phyloP scores from a whole-genome alignment of 2,888 invertebrate species.

The Microctonus hyperodae region DNA sequence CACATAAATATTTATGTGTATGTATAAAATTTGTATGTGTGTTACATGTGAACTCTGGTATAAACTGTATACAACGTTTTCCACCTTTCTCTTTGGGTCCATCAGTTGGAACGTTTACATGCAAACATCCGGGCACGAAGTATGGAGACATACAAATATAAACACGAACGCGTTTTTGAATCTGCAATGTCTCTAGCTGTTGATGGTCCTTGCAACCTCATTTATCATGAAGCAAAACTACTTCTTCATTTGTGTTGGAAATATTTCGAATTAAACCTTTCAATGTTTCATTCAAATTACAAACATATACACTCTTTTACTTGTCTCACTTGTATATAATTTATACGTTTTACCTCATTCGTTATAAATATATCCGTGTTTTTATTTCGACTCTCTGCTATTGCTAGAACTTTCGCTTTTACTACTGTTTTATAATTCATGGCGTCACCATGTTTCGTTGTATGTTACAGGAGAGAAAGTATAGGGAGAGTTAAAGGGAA shows the following conservation, averaged over 20 bases:
- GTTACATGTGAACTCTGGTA: neutral
- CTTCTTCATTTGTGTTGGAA: neutral
- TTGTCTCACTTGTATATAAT: constrained; percentile 1
- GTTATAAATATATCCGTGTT: too few species aligned
- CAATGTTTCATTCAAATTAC: constrained; percentile 9
- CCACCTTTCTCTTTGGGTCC: constrained; percentile 5
- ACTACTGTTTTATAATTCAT: constrained; percentile 63
- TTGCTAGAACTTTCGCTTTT: constrained; percentile 61
- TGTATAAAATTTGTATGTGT: neutral
- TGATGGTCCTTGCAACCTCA: neutral
- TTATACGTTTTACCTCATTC: neutral
- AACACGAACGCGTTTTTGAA: neutral
- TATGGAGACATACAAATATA: neutral
- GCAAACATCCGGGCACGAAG: neutral
- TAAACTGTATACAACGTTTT: constrained; percentile 6
- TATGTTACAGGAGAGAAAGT: constrained; percentile 49
- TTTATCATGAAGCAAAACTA: neutral
- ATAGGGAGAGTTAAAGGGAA: constrained; percentile 47
- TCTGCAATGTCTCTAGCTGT: neutral
- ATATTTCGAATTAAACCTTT: neutral
- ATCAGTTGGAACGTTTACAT: neutral
- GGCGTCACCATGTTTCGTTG: constrained; percentile 53
- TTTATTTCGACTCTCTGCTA: constrained; percentile 17
- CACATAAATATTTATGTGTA: neutral
- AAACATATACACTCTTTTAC: constrained; percentile 27